Percentiles rank a stretch among this genome's conserved stretches.
Evolutionary conservation across 2,888 invertebrate species (phyloP).

Genomic region (Pegoplata infirma): DNA sequence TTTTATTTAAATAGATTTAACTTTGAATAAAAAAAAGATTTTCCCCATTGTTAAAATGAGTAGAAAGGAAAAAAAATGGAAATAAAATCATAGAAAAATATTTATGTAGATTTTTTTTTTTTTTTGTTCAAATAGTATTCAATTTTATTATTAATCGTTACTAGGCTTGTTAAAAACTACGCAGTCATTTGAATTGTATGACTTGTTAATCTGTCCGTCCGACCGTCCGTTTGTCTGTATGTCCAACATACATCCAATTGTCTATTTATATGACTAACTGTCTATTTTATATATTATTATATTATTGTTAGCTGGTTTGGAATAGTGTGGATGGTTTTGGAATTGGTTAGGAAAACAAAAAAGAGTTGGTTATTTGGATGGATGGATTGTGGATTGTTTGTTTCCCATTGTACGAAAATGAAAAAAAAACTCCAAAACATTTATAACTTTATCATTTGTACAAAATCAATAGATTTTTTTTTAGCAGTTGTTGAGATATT

Average conservation of each 20-base stretch:
- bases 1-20: not conserved
- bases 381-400: not conserved
- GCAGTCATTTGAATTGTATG: conserved; percentile 20
- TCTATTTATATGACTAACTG: conserved; percentile 51
- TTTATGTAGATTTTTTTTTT: conserved; percentile 26
- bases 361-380: conserved; percentile 8
- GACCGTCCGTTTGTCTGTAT: not conserved
- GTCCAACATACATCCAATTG: conserved; percentile 2
- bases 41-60: conserved; percentile 1
- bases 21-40: not conserved
- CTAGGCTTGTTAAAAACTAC: conserved; percentile 11
- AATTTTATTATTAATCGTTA: conserved; percentile 16
- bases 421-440: conserved; percentile 4
- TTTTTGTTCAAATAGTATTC: not conserved
- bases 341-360: not conserved
- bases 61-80: conserved; percentile 21
- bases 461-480: conserved; percentile 48
- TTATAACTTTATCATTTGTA: conserved; percentile 56
- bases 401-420: not conserved
- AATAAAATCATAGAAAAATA: conserved; percentile 4
- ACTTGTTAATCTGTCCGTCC: not conserved
- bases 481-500: conserved; percentile 9
- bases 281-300: conserved; percentile 34
- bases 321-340: not conserved
- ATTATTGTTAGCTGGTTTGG: conserved; percentile 28